Conservation (phyloP, 2,888 invertebrate genomes). For the Sinodicranocentrus sp. region DNA sequence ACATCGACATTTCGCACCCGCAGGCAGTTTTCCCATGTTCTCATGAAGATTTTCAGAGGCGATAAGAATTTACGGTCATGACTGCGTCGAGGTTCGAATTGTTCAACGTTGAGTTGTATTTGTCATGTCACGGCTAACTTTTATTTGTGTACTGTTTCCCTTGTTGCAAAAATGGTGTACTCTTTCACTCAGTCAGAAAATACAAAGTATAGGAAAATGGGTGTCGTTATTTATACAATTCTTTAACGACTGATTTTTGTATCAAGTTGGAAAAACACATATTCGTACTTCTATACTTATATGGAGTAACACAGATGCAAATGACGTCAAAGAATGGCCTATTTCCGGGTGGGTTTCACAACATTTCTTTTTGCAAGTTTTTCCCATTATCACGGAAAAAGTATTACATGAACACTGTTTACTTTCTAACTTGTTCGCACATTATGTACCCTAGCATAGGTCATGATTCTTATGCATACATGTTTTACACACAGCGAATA, state of each 20-base stretch:
- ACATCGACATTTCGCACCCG: conserved; percentile 40
- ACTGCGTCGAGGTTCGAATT: conserved; percentile 46
- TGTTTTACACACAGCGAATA: not conserved
- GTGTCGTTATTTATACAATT: not conserved
- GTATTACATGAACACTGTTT: not conserved
- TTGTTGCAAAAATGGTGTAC: conserved; percentile 6
- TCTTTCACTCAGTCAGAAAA: not conserved
- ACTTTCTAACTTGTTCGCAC: not conserved
- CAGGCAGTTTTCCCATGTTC: conserved; percentile 17
- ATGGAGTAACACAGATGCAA: too few species aligned
- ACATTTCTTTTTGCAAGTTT: conserved; percentile 4
- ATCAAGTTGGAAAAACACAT: not conserved
- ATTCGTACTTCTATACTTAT: too few species aligned
- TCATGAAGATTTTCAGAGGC: conserved; percentile 33
- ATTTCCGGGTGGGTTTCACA: conserved; percentile 34
- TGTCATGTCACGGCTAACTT: not conserved
- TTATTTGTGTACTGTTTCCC: not conserved
- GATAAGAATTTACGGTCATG: conserved; percentile 58
- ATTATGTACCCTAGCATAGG: conserved; percentile 1
- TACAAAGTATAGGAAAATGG: not conserved
- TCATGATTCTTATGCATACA: conserved; percentile 1
- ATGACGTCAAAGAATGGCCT: conserved; percentile 53
- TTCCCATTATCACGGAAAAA: not conserved
- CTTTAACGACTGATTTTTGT: not conserved
- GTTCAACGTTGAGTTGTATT: not conserved